A percentile compares a stretch with the other conserved stretches of the same genome.
phyloP scores from a whole-genome alignment of 2,797 vertebrate genomes.

The Pangasius larnaudii region DNA sequence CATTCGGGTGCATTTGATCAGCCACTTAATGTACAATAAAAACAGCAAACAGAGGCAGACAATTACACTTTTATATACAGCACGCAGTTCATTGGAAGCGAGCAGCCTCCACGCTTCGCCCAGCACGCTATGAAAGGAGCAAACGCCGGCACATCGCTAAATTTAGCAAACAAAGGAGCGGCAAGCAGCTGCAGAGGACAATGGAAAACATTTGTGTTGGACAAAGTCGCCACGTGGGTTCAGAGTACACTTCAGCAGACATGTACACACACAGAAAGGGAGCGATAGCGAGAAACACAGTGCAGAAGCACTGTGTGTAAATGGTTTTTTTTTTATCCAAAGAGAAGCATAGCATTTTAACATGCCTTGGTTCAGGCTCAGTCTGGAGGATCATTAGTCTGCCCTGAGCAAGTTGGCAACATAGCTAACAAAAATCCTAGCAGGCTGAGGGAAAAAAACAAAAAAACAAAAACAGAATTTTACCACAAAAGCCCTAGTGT shows the following conservation, averaged over 20 bases:
- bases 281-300: background rate
- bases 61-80: constrained; percentile 11
- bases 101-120: background rate
- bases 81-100: constrained; percentile 9
- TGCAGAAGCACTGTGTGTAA: background rate
- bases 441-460: background rate
- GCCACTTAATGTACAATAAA: constrained; percentile 25
- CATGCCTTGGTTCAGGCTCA: background rate
- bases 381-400: background rate
- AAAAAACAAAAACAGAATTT: background rate
- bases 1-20: background rate
- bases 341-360: constrained; percentile 13
- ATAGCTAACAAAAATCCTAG: background rate
- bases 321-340: constrained; percentile 11
- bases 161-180: constrained; percentile 67
- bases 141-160: constrained; percentile 60
- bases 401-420: too few relatives aligned
- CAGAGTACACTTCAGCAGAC: constrained; percentile 15
- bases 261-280: background rate
- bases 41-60: background rate
- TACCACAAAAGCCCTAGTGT: background rate
- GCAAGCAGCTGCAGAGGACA: constrained; percentile 72
- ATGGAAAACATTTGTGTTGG: constrained; percentile 59
- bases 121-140: constrained; percentile 51
- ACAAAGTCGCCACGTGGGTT: constrained; percentile 49